Percentiles rank a stretch among this genome's conserved stretches.
phyloP scores from a whole-genome alignment of 2,797 vertebrate species.

The Lagorchestes hirsutus region DNA sequence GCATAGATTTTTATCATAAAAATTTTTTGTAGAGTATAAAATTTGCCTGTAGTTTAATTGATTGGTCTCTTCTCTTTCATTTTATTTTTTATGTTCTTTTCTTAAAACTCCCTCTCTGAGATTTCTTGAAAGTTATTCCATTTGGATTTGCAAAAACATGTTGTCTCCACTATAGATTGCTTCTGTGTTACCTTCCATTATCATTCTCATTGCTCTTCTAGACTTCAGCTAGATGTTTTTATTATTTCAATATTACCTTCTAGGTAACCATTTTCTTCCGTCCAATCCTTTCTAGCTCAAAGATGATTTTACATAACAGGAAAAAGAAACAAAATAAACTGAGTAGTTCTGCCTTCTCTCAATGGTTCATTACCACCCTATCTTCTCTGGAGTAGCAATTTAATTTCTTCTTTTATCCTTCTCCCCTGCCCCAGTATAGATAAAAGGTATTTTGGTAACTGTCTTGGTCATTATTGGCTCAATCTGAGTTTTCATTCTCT shows the following conservation, averaged over 20 bases:
- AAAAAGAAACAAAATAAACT: not conserved
- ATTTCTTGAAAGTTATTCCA: not conserved
- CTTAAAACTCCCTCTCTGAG: not conserved
- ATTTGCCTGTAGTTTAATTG: not conserved
- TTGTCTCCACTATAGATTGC: not conserved
- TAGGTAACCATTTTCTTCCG: not conserved
- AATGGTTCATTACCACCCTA: not conserved
- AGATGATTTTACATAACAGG: not conserved
- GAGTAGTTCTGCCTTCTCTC: not conserved
- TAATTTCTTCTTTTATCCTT: not conserved
- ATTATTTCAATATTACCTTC: not conserved
- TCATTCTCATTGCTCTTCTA: not conserved
- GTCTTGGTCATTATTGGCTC: not conserved
- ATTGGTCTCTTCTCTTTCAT: not conserved
- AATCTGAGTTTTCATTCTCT: not conserved
- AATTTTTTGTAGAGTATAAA: not conserved
- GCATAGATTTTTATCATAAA: not conserved
- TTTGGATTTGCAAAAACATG: not conserved
- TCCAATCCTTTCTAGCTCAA: not conserved
- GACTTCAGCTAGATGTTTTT: not conserved
- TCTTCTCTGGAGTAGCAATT: not conserved
- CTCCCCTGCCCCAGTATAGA: not conserved
- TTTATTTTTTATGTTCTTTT: not conserved
- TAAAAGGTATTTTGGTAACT: not conserved
- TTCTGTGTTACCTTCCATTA: not conserved